A percentile compares a stretch with the other conserved stretches of the same genome.
These are phyloP conservation scores for Meloidogyne floridensis DNA, from an alignment of 1,140 invertebrate species.

Conservation along the genomic window DNA sequence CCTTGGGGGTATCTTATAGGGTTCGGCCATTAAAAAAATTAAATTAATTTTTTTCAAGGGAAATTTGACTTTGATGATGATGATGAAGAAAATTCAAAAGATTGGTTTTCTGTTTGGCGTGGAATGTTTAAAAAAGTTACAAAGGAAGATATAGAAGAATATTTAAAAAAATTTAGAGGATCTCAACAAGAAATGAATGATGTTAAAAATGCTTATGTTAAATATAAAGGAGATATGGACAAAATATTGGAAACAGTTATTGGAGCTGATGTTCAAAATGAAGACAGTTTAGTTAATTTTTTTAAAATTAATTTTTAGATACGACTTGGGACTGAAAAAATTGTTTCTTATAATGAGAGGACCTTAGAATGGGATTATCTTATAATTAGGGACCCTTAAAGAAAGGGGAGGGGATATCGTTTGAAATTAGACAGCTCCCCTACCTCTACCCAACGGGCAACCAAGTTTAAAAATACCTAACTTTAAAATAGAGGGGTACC, in stretches of 20 bases:
- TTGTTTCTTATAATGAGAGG: no score
- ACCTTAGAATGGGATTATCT: no score
- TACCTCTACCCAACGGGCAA: no score
- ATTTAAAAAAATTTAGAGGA: conserved; percentile 63
- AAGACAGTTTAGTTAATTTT: conserved; percentile 40
- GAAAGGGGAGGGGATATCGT: no score
- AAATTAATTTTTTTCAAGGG: not conserved
- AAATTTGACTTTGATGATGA: conserved; percentile 30
- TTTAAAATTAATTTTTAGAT: not conserved
- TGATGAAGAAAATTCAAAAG: conserved; percentile 66
- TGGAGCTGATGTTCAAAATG: conserved; percentile 77
- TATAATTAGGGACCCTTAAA: no score
- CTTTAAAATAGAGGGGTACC: no score
- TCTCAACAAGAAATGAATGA: conserved; percentile 43
- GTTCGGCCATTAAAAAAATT: not conserved
- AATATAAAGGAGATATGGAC: conserved; percentile 47
- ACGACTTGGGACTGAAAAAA: no score
- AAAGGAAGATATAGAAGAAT: conserved; percentile 81
- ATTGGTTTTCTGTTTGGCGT: conserved; percentile 29
- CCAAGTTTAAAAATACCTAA: no score
- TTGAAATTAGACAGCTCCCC: no score
- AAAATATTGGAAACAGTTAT: conserved; percentile 82
- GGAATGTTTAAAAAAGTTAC: conserved; percentile 83
- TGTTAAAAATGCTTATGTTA: conserved; percentile 47
- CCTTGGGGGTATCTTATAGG: no score